phyloP scores from a whole-genome alignment of 2,797 vertebrate species.

The Podarcis lilfordi region DNA sequence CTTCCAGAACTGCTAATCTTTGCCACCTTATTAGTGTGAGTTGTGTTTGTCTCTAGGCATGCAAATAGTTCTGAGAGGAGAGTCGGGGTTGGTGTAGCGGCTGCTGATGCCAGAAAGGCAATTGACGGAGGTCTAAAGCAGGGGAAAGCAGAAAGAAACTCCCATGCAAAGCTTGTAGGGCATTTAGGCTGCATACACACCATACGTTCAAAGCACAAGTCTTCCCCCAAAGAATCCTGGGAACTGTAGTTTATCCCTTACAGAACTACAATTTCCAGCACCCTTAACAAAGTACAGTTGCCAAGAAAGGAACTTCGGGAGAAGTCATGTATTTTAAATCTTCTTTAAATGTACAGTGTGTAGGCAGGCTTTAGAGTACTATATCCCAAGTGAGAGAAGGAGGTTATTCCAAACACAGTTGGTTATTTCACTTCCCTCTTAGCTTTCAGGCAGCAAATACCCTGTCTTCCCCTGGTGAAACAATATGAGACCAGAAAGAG shows the following conservation, averaged over 20 bases:
- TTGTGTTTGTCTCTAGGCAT: background rate
- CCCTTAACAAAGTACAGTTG: too few relatives aligned
- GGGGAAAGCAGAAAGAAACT: background rate
- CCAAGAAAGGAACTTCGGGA: too few relatives aligned
- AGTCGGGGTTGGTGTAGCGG: background rate
- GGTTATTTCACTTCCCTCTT: background rate
- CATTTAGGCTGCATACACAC: background rate
- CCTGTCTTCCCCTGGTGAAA: background rate
- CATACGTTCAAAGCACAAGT: too few relatives aligned
- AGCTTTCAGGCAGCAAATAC: background rate
- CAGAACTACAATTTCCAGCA: too few relatives aligned
- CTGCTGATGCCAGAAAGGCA: background rate
- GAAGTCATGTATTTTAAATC: too few relatives aligned
- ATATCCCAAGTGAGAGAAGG: background rate
- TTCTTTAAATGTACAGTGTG: too few relatives aligned
- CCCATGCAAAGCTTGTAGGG: background rate
- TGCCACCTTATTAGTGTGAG: background rate
- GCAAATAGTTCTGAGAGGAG: background rate
- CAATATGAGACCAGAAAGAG: background rate
- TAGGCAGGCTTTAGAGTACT: background rate
- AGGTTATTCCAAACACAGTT: background rate
- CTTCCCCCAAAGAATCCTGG: too few relatives aligned
- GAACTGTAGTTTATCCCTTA: too few relatives aligned
- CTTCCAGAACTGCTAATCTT: background rate
- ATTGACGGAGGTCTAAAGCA: background rate